Conservation (phyloP, 2,113 vertebrate genomes). For the Excalfactoria chinensis region DNA sequence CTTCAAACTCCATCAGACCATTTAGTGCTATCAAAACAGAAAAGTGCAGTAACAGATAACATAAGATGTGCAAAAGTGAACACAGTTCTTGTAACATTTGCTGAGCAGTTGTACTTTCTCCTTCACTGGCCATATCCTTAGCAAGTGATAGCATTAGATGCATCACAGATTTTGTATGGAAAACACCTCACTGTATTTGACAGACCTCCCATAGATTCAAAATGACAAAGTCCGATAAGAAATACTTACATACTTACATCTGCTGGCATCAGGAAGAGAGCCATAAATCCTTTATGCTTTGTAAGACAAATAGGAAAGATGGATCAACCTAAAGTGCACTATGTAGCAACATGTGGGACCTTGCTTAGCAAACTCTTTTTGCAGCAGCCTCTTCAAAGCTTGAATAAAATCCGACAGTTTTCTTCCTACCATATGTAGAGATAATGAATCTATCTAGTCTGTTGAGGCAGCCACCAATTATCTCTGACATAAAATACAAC, state of each 20-base stretch:
- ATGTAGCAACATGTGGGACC: not conserved
- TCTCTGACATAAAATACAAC: constrained; percentile 53
- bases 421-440: constrained; percentile 53
- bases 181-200: not conserved
- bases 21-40: not conserved
- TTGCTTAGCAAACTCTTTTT: constrained; percentile 37
- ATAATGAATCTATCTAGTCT: constrained; percentile 60
- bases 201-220: not conserved
- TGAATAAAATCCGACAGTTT: constrained; percentile 61
- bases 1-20: not conserved
- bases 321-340: not conserved
- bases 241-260: not conserved
- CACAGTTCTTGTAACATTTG: not conserved
- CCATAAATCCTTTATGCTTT: not conserved
- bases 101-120: not conserved
- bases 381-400: constrained; percentile 28
- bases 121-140: not conserved
- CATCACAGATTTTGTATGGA: not conserved
- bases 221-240: not conserved
- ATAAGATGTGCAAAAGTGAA: not conserved
- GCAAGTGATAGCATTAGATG: not conserved
- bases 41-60: constrained; percentile 50
- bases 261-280: not conserved
- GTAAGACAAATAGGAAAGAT: not conserved
- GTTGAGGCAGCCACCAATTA: constrained; percentile 61